Base-by-base conservation (phyloP, 2,888 invertebrate species). In the Mantis religiosa region DNA sequence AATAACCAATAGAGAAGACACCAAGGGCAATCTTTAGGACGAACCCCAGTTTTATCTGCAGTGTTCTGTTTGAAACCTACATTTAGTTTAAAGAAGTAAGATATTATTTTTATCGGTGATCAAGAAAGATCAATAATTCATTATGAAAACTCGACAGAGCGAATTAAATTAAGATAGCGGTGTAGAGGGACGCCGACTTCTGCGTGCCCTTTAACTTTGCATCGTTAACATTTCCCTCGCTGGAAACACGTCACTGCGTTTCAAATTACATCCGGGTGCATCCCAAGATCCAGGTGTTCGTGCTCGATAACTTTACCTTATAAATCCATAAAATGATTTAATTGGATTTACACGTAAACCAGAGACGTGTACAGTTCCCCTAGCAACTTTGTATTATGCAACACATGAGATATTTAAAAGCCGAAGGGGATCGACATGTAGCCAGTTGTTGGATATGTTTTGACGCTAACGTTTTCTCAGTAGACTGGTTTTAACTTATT, bases 151-250 rank as follows among this genome's bases (percentile, higher is more conserved):
- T 28, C 28, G 86, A n/a, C 14, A 85, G 86, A 71, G 86, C 28
- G 86, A 86, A 86, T 86, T 86, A 86, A 86, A 86, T 86, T 86
- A 86, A 86, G 86, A 86, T 86, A 30, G 81, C 28, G 28, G 54
- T n/a, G 28, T 54, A 47, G 85, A 4, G 85, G 81, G 86, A 28
- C 54, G 54, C 54, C 20, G 54, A 71, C 20, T 71, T 71, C 2
- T 20, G 54, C 54, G 54, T 71, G 54, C 54, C 54, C 54, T 71
- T 71, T 71, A 20, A 25, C 54, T 71, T 15, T 4, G 20, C 54
- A 71, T 20, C 20, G 25, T 71, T 71, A 71, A 71, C 54, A 54
- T 71, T 71, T 71, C 20, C 20, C 54, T 71, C 20, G 54, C 1
- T 71, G 54, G 54, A 71, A 25, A 71, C 54, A 71, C 54, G 20